Evolutionary conservation across 2,113 vertebrate genomes (phyloP).

Genomic region (Colinus virginianus): DNA sequence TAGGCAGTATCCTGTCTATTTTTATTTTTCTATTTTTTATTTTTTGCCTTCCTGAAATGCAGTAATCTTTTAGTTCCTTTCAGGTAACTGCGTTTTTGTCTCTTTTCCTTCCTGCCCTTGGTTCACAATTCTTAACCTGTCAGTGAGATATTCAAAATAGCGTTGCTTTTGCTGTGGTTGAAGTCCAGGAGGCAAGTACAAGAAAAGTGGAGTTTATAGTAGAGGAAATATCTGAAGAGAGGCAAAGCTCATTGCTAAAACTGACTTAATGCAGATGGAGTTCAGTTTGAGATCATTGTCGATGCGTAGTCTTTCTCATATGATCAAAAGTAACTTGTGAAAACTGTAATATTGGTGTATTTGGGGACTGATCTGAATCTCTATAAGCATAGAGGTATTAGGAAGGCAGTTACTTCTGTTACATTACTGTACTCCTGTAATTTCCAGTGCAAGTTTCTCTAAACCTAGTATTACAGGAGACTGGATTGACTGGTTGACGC

Average conservation of each 20-base stretch:
- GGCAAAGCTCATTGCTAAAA: not conserved
- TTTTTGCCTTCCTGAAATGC: not conserved
- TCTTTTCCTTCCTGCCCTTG: not conserved
- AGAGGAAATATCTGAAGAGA: not conserved
- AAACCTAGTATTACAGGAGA: not conserved
- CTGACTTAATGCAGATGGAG: not conserved
- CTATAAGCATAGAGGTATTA: accelerated
- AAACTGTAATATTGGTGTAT: not conserved
- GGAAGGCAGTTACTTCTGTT: not conserved
- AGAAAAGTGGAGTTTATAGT: not conserved
- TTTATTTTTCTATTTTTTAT: no score
- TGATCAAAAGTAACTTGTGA: not conserved
- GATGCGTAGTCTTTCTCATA: not conserved
- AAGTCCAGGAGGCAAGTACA: not conserved
- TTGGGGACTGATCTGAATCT: not conserved
- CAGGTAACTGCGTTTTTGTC: not conserved
- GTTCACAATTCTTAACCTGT: not conserved
- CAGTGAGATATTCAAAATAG: not conserved
- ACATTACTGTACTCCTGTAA: not conserved
- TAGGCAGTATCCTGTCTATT: not conserved
- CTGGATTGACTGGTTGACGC: not conserved
- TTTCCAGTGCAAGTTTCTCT: not conserved
- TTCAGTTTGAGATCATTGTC: not conserved
- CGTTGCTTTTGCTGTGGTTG: not conserved
- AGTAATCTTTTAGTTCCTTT: not conserved